These are phyloP conservation scores for Notamacropus eugenii DNA, from an alignment of 2,797 vertebrate species.

Conservation along the genomic window DNA sequence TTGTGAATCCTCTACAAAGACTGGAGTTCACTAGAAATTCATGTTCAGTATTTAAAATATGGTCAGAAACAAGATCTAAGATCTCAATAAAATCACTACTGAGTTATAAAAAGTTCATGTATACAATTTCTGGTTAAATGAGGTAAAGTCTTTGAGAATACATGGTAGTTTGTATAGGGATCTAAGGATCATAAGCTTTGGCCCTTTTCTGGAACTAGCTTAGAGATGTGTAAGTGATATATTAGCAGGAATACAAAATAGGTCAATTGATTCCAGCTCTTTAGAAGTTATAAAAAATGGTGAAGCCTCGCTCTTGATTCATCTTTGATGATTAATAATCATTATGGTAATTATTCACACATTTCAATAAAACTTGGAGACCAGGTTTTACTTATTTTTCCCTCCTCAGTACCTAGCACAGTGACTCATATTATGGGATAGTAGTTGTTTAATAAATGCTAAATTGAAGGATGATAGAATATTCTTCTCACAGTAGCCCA, in stretches of 20 bases:
- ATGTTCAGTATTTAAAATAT: neutral
- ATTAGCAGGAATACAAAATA: neutral
- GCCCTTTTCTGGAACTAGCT: neutral
- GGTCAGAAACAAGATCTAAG: neutral
- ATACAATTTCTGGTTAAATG: neutral
- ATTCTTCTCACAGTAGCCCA: neutral
- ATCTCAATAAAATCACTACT: neutral
- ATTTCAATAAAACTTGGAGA: neutral
- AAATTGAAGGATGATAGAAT: neutral
- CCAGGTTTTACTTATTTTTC: neutral
- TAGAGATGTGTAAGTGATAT: neutral
- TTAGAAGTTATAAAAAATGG: neutral
- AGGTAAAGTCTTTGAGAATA: neutral
- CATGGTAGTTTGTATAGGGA: neutral
- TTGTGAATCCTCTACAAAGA: neutral
- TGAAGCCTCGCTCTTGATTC: too few relatives aligned
- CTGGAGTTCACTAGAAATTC: neutral
- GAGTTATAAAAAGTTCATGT: neutral
- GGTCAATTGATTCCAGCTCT: neutral
- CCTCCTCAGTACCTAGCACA: neutral
- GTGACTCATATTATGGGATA: neutral
- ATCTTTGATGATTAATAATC: neutral
- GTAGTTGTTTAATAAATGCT: neutral
- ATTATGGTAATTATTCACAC: neutral
- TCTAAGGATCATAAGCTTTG: neutral